These are phyloP conservation scores for Theristus sp. DNA, from an alignment of 2,888 invertebrate species.

Conservation along the genomic window DNA sequence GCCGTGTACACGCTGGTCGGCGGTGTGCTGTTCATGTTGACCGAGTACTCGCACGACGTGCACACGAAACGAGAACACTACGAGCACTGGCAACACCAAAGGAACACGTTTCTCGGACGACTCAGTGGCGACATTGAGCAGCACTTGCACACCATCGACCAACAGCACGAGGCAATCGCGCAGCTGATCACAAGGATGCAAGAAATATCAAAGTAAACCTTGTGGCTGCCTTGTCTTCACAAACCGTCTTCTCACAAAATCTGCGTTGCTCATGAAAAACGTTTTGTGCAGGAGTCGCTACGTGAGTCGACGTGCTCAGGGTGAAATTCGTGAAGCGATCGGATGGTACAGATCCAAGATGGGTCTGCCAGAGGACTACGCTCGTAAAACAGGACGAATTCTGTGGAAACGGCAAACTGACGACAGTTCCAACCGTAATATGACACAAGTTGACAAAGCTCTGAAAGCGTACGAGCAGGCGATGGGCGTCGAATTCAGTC, in stretches of 20 bases:
- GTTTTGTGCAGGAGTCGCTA: too few species aligned
- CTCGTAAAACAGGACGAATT: background rate
- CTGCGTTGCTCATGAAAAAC: too few species aligned
- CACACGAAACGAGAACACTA: background rate
- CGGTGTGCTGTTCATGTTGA: conserved; percentile 1
- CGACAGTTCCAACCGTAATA: background rate
- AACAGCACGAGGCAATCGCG: too few species aligned
- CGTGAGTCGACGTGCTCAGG: background rate
- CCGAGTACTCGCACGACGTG: background rate
- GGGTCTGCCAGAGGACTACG: background rate
- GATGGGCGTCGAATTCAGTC: background rate
- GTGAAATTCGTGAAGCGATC: background rate
- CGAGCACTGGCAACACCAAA: background rate
- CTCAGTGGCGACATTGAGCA: background rate
- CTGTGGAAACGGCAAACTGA: background rate
- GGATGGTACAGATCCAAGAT: background rate
- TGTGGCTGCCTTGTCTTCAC: too few species aligned
- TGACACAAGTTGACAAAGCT: background rate
- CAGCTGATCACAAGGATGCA: too few species aligned
- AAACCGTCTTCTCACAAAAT: too few species aligned
- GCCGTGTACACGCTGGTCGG: conserved; percentile 7
- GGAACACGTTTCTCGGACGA: background rate
- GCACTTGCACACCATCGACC: background rate
- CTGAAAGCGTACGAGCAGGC: background rate
- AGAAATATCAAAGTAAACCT: too few species aligned